Conservation (phyloP, 2,113 vertebrate species). For the Dicrurus megarhynchus region DNA sequence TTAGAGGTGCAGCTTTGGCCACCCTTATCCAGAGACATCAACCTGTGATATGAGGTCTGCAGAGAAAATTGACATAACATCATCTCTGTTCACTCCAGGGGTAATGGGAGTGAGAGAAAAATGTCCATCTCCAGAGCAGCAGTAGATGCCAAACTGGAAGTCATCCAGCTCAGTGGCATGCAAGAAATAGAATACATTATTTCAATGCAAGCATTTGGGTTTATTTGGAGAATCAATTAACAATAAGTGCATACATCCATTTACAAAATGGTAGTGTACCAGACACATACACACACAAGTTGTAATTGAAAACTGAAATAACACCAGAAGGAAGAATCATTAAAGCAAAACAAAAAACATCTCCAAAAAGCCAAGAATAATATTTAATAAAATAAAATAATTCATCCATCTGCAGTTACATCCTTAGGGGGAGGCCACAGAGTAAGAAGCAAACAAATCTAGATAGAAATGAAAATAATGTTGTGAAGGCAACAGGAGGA, state of each 20-base stretch:
- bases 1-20: not conserved
- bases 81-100: not conserved
- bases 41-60: not conserved
- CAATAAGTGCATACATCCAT: slow-evolving; percentile 71
- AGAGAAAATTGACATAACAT: not conserved
- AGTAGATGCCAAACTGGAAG: slow-evolving; percentile 48
- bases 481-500: not conserved
- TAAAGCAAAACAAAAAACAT: slow-evolving; percentile 51
- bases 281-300: slow-evolving; percentile 50
- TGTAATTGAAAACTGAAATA: slow-evolving; percentile 78
- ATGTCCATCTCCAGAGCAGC: not conserved
- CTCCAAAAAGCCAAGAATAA: slow-evolving; percentile 72
- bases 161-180: slow-evolving; percentile 59
- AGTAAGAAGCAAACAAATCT: slow-evolving; percentile 68
- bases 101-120: not conserved
- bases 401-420: slow-evolving; percentile 66
- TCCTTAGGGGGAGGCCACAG: slow-evolving; percentile 49
- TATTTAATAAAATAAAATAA: slow-evolving; percentile 75
- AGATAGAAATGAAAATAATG: slow-evolving; percentile 61
- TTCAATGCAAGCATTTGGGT: slow-evolving; percentile 62
- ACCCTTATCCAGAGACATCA: not conserved
- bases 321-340: slow-evolving; percentile 73
- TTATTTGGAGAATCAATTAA: slow-evolving; percentile 73
- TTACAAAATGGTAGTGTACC: slow-evolving; percentile 70
- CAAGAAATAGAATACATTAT: slow-evolving; percentile 61